phyloP scores from a whole-genome alignment of 2,888 invertebrate genomes.

The Bugulina stolonifera region DNA sequence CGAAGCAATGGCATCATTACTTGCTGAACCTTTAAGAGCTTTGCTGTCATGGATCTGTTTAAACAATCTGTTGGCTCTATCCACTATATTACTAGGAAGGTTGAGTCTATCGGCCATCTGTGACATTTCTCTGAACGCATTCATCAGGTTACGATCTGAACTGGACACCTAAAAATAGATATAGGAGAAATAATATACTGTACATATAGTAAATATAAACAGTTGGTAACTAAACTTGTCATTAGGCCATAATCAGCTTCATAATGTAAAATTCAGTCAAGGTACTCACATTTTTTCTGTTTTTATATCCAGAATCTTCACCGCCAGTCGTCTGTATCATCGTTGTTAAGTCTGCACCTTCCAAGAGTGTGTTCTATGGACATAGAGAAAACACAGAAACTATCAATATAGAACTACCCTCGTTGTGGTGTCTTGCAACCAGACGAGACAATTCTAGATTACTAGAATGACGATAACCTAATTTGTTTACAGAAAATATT shows the following conservation, averaged over 20 bases:
- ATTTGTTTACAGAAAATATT: too few relatives aligned
- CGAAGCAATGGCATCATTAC: slow-evolving; percentile 96
- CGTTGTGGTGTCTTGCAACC: too few relatives aligned
- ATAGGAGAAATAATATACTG: not conserved
- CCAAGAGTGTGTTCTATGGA: slow-evolving; percentile 75
- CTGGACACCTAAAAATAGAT: slow-evolving; percentile 61
- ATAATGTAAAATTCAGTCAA: too few relatives aligned
- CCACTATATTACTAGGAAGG: slow-evolving; percentile 91
- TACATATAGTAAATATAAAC: too few relatives aligned
- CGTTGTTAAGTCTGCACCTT: slow-evolving; percentile 92
- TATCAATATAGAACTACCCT: too few relatives aligned
- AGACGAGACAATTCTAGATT: too few relatives aligned
- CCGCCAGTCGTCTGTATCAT: slow-evolving; percentile 66
- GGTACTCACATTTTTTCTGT: slow-evolving; percentile 61
- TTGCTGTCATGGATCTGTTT: slow-evolving; percentile 97
- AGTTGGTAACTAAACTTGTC: too few relatives aligned
- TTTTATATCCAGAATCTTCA: slow-evolving; percentile 58
- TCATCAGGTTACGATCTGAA: slow-evolving; percentile 87
- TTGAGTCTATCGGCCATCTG: slow-evolving; percentile 98
- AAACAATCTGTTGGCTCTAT: slow-evolving; percentile 90
- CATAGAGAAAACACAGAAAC: not conserved
- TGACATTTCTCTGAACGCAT: slow-evolving; percentile 92
- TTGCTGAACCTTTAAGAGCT: slow-evolving; percentile 79
- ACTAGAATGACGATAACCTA: too few relatives aligned
- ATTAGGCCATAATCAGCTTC: too few relatives aligned